A percentile compares a stretch with the other conserved stretches of the same genome.
Conservation (phyloP, 1,140 invertebrate species). For the Rhysida immarginata region DNA sequence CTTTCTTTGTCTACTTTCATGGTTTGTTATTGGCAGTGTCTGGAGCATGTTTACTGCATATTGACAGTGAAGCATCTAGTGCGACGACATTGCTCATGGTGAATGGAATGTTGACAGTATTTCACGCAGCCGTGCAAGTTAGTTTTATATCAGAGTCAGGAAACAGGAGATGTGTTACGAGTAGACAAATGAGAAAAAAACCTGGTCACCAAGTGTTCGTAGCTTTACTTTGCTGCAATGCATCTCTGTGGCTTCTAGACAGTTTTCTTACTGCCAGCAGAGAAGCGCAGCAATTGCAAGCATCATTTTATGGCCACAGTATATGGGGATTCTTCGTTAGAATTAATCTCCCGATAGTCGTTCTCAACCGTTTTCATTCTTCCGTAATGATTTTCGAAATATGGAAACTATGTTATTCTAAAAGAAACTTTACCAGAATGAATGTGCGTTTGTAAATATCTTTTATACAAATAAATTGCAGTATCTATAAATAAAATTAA, state of each 20-base stretch:
- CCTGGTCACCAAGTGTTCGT: constrained; percentile 47
- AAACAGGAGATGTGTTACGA: constrained; percentile 35
- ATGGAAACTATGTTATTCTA: constrained; percentile 39
- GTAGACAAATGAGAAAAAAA: constrained; percentile 28
- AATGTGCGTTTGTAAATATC: too few relatives aligned
- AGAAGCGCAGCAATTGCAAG: constrained; percentile 40
- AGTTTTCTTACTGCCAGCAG: constrained; percentile 49
- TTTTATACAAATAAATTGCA: too few relatives aligned
- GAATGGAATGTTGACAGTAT: neutral
- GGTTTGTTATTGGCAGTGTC: neutral
- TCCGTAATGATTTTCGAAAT: constrained; percentile 48
- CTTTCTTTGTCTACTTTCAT: constrained; percentile 3
- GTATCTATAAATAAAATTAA: too few relatives aligned
- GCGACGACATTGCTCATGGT: too few relatives aligned
- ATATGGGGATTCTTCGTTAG: constrained; percentile 50
- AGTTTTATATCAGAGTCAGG: constrained; percentile 45
- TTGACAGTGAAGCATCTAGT: neutral
- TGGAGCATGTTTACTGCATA: too few relatives aligned
- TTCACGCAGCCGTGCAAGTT: constrained; percentile 33
- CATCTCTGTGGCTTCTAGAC: constrained; percentile 50
- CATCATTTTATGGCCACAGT: constrained; percentile 45
- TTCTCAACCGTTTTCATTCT: constrained; percentile 55
- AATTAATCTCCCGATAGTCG: constrained; percentile 44
- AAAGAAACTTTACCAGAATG: too few relatives aligned
- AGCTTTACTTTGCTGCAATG: constrained; percentile 48